phyloP scores from a whole-genome alignment of 2,888 invertebrate genomes.

The Meghimatium bilineatum region DNA sequence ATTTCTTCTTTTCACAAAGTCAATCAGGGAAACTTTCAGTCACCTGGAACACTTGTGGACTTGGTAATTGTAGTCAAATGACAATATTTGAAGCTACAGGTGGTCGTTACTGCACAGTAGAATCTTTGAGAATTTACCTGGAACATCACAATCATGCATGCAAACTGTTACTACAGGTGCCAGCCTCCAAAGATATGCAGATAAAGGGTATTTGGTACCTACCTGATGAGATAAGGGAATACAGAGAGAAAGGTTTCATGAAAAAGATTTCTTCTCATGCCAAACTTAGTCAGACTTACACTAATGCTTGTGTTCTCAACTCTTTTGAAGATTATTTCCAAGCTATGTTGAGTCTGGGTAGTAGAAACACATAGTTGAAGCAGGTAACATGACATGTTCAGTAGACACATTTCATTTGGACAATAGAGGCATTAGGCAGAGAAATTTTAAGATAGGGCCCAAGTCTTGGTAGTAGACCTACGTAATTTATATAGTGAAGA shows the following conservation, averaged over 20 bases:
- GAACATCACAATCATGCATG: conserved; percentile 27
- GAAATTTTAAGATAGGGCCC: no score
- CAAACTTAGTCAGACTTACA: conserved; percentile 45
- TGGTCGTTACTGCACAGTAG: conserved; percentile 45
- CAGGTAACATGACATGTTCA: no score
- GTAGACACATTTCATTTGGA: neutral
- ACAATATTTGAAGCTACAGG: conserved; percentile 41
- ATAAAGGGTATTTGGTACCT: conserved; percentile 34
- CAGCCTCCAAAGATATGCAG: conserved; percentile 23
- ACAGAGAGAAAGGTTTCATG: conserved; percentile 41
- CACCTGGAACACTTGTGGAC: conserved; percentile 39
- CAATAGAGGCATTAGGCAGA: neutral
- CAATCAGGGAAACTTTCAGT: conserved; percentile 35
- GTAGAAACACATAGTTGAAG: neutral
- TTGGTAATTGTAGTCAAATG: conserved; percentile 32
- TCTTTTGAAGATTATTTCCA: conserved; percentile 41
- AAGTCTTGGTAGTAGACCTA: no score
- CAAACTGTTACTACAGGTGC: conserved; percentile 37
- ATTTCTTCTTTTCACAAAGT: conserved; percentile 47
- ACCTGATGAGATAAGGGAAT: conserved; percentile 43
- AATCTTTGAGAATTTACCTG: conserved; percentile 48
- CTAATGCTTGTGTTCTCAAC: conserved; percentile 45
- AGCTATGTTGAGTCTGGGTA: conserved; percentile 23
- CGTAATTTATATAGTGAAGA: no score
- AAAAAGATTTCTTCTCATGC: conserved; percentile 44